Conservation (phyloP, 2,888 invertebrate species). For the Mythimna lalbum region DNA sequence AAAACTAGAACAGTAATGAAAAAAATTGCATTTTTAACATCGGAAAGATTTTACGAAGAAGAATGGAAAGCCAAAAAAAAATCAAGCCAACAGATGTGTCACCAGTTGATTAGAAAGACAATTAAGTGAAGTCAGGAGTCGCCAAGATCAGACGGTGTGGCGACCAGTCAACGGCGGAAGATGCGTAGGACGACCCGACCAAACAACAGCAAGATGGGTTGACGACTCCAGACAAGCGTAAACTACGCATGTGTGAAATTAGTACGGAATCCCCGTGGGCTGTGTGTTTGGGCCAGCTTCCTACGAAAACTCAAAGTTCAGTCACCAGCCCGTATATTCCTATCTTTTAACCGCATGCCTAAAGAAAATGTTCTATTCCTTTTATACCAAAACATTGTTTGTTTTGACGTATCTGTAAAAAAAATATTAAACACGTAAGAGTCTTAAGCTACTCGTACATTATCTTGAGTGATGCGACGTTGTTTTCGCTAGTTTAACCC, state of each 20-base stretch:
- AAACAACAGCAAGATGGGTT: slow-evolving; percentile 38
- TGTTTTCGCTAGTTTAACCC: slow-evolving; percentile 57
- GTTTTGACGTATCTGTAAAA: slow-evolving; percentile 36
- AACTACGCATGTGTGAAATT: slow-evolving; percentile 18
- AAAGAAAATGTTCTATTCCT: not conserved
- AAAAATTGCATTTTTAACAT: not conserved
- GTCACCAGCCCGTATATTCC: not conserved
- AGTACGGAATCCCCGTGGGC: slow-evolving; percentile 10
- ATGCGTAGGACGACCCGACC: slow-evolving; percentile 46
- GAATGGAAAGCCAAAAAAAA: not conserved
- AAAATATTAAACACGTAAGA: slow-evolving; percentile 22
- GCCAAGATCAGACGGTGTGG: slow-evolving; percentile 44
- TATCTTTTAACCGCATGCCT: slow-evolving; percentile 5
- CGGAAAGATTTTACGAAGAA: not conserved
- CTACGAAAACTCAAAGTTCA: slow-evolving; percentile 5
- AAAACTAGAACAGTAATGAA: not conserved
- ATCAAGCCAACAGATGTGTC: slow-evolving; percentile 4
- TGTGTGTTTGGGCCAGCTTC: slow-evolving; percentile 23
- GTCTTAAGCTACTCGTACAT: slow-evolving; percentile 20
- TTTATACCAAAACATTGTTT: slow-evolving; percentile 18
- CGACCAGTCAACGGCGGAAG: slow-evolving; percentile 39
- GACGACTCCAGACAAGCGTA: slow-evolving; percentile 41
- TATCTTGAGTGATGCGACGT: slow-evolving; percentile 65
- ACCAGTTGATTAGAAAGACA: slow-evolving; percentile 4
- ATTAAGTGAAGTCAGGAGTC: slow-evolving; percentile 13